Evolutionary conservation across 2,888 invertebrate genomes (phyloP).

Genomic region (Amblyjoppa fuscipennis): DNA sequence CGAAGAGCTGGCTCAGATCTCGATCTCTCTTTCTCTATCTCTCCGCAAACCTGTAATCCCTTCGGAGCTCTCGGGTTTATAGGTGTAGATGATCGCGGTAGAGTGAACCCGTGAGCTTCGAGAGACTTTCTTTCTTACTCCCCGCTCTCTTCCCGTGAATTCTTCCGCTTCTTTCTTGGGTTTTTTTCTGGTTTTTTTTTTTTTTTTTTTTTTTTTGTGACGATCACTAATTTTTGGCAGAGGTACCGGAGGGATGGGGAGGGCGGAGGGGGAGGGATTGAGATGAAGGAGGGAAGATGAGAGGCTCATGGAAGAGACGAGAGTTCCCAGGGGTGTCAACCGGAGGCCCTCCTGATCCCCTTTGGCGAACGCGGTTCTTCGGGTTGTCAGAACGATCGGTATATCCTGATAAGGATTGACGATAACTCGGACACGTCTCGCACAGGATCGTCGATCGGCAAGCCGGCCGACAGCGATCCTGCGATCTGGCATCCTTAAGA

Average conservation of each 20-base stretch:
- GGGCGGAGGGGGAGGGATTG: slow-evolving; percentile 20
- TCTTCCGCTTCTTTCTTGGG: slow-evolving; percentile 56
- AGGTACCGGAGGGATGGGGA: slow-evolving; percentile 42
- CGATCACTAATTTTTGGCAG: slow-evolving; percentile 69
- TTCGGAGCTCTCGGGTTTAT: slow-evolving; percentile 24
- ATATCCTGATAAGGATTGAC: slow-evolving; percentile 61
- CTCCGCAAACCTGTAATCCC: slow-evolving; percentile 85
- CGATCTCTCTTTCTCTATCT: slow-evolving; percentile 78
- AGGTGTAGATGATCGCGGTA: slow-evolving; percentile 42
- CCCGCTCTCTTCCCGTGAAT: slow-evolving; percentile 48
- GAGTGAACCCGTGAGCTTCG: slow-evolving; percentile 39
- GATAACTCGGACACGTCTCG: slow-evolving; percentile 39
- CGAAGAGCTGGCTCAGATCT: slow-evolving; percentile 78
- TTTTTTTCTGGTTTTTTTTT: slow-evolving; percentile 31
- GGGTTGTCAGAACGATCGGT: slow-evolving; percentile 74
- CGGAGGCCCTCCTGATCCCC: slow-evolving; percentile 63
- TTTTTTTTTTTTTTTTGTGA: slow-evolving; percentile 65
- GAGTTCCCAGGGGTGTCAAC: slow-evolving; percentile 72
- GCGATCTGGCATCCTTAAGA: slow-evolving; percentile 54
- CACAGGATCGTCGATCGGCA: slow-evolving; percentile 11
- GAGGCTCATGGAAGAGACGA: slow-evolving; percentile 27
- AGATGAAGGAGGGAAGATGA: slow-evolving; percentile 7
- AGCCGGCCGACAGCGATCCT: neutral
- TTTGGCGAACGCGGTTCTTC: slow-evolving; percentile 73
- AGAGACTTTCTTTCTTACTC: slow-evolving; percentile 49